Evolutionary conservation across 2,797 vertebrate genomes (phyloP).

Genomic region (Pseudochaenichthys georgianus): DNA sequence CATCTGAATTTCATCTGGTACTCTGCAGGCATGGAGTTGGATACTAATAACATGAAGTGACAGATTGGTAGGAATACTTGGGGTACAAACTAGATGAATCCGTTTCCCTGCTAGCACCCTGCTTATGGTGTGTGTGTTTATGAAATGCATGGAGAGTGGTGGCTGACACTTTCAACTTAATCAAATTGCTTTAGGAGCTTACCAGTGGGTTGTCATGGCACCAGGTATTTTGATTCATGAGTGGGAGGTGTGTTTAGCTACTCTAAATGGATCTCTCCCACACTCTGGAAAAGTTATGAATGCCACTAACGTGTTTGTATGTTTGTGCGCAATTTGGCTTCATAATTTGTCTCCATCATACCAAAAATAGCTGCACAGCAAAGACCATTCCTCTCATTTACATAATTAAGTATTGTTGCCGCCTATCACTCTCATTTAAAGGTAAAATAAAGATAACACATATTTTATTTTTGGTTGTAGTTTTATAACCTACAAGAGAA

Average conservation of each 20-base stretch:
- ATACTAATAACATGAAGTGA: not conserved
- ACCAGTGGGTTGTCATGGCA: conserved; percentile 80
- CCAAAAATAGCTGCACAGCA: conserved; percentile 22
- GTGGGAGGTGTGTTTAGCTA: conserved; percentile 74
- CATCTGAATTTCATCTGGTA: not conserved
- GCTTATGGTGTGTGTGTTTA: conserved; percentile 33
- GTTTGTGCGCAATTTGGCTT: not conserved
- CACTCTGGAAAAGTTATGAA: conserved; percentile 45
- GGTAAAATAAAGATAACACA: not conserved
- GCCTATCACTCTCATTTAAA: not conserved
- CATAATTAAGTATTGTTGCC: not conserved
- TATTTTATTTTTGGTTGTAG: not conserved
- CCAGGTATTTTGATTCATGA: conserved; percentile 75
- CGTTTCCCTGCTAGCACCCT: not conserved
- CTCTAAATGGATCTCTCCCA: conserved; percentile 46
- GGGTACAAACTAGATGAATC: not conserved
- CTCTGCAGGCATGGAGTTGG: too few species aligned
- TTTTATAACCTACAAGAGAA: conserved; percentile 19
- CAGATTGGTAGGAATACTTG: not conserved
- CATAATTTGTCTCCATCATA: conserved; percentile 12
- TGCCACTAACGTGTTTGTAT: conserved; percentile 15
- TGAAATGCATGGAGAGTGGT: conserved; percentile 11
- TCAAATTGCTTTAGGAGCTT: conserved; percentile 57
- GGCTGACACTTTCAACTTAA: conserved; percentile 51
- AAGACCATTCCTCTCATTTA: not conserved